These are phyloP conservation scores for Pterois miles DNA, from an alignment of 2,797 vertebrate species.

Conservation along the genomic window DNA sequence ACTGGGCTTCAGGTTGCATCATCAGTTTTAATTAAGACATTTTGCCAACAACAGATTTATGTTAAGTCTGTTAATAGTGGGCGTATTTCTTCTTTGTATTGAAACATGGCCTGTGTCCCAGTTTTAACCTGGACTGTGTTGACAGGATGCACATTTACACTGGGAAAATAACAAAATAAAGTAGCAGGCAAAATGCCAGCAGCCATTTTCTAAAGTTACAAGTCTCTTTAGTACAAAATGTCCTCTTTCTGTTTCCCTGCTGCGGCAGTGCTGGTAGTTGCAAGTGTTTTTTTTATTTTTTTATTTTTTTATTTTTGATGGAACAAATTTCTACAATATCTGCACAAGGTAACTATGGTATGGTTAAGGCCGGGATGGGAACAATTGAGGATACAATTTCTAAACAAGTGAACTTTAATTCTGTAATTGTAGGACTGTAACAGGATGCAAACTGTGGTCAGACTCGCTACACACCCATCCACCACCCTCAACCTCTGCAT, in stretches of 20 bases:
- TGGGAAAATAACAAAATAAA: background rate
- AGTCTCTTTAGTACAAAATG: background rate
- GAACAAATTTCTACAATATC: too few relatives aligned
- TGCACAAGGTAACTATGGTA: too few relatives aligned
- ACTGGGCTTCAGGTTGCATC: background rate
- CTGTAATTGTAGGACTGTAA: too few relatives aligned
- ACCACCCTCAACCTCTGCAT: fast-evolving
- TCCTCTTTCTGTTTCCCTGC: background rate
- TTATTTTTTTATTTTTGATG: background rate
- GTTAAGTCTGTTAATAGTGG: background rate
- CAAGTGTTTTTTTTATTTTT: background rate
- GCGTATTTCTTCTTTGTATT: background rate
- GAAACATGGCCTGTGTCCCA: background rate
- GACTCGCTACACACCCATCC: fast-evolving
- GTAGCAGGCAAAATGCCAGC: background rate
- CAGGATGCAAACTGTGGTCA: background rate
- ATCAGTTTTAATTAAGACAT: background rate
- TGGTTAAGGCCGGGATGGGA: too few relatives aligned
- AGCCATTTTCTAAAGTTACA: background rate
- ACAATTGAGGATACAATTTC: too few relatives aligned
- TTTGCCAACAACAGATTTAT: background rate
- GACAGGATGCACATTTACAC: background rate
- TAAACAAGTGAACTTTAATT: fast-evolving
- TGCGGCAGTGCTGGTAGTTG: background rate
- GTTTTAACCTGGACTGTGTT: too few relatives aligned